phyloP scores from a whole-genome alignment of 1,140 invertebrate genomes.

The Alviniconcha marisindica region DNA sequence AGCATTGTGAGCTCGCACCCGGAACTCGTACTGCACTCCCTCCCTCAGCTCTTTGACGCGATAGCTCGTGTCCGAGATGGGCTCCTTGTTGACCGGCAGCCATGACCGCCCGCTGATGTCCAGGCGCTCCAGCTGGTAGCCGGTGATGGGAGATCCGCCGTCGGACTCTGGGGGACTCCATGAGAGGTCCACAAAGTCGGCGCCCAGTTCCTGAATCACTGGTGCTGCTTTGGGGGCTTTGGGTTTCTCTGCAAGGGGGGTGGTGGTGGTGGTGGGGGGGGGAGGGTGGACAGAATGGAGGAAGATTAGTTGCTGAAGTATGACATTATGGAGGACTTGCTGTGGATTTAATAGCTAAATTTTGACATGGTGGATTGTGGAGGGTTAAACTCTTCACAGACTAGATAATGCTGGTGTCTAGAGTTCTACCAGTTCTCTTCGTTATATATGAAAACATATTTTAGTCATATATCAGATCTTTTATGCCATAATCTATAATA shows the following conservation, averaged over 20 bases:
- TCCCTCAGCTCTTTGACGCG: constrained; percentile 88
- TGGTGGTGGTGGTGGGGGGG: background rate
- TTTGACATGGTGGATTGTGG: too few relatives aligned
- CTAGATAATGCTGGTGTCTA: too few relatives aligned
- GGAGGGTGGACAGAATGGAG: background rate
- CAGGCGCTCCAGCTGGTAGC: constrained; percentile 85
- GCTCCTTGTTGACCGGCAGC: constrained; percentile 92
- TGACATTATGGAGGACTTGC: background rate
- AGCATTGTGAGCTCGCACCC: constrained; percentile 97
- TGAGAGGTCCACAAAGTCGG: constrained; percentile 94
- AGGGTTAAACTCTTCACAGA: too few relatives aligned
- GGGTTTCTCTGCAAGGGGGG: constrained; percentile 60
- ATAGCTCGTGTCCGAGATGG: constrained; percentile 90
- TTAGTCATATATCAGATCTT: too few relatives aligned
- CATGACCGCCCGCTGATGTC: constrained; percentile 81
- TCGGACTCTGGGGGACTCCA: constrained; percentile 99
- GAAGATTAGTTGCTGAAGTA: constrained; percentile 16
- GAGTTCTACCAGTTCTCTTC: too few relatives aligned
- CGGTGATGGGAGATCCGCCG: constrained; percentile 92
- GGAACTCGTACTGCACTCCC: constrained; percentile 95
- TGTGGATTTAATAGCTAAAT: too few relatives aligned
- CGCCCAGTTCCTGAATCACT: constrained; percentile 90
- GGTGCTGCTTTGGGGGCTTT: constrained; percentile 62
- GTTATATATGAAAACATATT: too few relatives aligned
- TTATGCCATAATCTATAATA: too few relatives aligned